These are phyloP conservation scores for Gortyna flavago DNA, from an alignment of 2,888 invertebrate genomes.

Conservation along the genomic window DNA sequence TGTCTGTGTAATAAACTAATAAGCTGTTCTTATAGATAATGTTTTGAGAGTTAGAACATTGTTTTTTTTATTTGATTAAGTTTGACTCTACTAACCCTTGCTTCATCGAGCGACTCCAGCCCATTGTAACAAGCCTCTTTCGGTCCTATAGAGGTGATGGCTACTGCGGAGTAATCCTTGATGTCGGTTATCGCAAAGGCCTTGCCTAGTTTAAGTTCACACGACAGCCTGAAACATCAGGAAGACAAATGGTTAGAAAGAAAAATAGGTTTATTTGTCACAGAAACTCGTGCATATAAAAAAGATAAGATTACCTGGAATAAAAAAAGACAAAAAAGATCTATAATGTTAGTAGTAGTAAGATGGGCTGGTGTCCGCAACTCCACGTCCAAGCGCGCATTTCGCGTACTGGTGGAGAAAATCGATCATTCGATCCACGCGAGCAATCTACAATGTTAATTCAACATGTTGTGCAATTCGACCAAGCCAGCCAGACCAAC, in stretches of 20 bases:
- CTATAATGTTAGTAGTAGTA: not conserved
- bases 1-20: not conserved
- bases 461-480: not conserved
- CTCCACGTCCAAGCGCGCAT: not conserved
- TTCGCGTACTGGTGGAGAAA: not conserved
- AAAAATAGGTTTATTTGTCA: not conserved
- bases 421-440: not conserved
- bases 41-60: not conserved
- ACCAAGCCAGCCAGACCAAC: not conserved
- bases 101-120: constrained; percentile 80
- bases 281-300: not conserved
- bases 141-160: constrained; percentile 79
- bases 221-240: constrained; percentile 71
- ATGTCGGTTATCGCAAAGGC: constrained; percentile 81
- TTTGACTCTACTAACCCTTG: constrained; percentile 71
- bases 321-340: not conserved
- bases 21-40: not conserved
- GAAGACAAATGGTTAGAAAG: not conserved
- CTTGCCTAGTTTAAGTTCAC: constrained; percentile 76
- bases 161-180: constrained; percentile 76
- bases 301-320: not conserved
- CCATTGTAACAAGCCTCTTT: constrained; percentile 75
- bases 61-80: not conserved
- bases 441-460: not conserved
- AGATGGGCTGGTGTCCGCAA: not conserved